These are phyloP conservation scores for Umimayanthus chanpuru DNA, from an alignment of 92 coral and sea anemone species.

Conservation along the genomic window DNA sequence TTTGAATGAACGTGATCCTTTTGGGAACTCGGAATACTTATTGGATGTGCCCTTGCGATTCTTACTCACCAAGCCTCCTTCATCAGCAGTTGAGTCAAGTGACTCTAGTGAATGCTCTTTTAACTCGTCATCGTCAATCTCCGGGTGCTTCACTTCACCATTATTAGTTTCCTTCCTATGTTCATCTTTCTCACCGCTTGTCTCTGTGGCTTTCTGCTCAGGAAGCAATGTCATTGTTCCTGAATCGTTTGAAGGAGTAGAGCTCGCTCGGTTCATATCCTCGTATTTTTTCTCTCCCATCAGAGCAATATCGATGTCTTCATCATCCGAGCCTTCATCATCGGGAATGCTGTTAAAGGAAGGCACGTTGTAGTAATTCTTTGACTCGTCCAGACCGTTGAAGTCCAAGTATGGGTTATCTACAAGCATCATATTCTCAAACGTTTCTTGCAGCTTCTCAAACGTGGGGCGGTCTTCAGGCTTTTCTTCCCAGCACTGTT, in stretches of 20 bases:
- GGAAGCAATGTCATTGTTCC: neutral
- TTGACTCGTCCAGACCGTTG: constrained; percentile 71
- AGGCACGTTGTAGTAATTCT: constrained; percentile 84
- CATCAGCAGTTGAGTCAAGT: neutral
- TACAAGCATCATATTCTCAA: constrained; percentile 80
- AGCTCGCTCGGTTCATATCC: neutral
- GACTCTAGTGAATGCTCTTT: neutral
- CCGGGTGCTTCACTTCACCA: constrained; percentile 1
- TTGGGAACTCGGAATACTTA: constrained; percentile 27
- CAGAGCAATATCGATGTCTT: constrained; percentile 27
- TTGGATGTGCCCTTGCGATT: constrained; percentile 11
- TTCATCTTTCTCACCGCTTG: neutral
- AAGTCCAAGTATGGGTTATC: constrained; percentile 88
- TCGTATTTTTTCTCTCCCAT: constrained; percentile 11
- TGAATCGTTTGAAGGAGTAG: constrained; percentile 4
- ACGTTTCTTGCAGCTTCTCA: constrained; percentile 48
- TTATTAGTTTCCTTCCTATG: neutral
- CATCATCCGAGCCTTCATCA: constrained; percentile 47
- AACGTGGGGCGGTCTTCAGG: constrained; percentile 76
- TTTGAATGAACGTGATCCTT: neutral
- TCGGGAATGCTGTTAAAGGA: constrained; percentile 76
- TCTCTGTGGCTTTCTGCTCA: neutral
- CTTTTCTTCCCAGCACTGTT: constrained; percentile 71
- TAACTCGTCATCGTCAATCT: neutral
- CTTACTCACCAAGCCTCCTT: neutral